Base-by-base conservation (phyloP, 2,888 invertebrate species). In the Notodonta ziczac region DNA sequence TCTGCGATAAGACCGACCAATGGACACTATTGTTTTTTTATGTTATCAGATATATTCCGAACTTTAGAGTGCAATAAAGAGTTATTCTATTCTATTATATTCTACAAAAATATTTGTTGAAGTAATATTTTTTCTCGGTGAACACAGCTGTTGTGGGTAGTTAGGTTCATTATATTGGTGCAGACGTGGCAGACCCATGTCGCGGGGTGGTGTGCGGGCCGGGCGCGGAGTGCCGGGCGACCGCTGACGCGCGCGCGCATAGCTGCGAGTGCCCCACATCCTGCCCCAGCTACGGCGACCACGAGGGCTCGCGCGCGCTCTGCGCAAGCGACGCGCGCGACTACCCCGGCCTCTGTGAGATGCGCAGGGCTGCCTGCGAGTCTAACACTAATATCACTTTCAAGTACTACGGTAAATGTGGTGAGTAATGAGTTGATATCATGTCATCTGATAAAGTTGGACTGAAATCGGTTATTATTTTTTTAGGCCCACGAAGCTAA, bases 271-370 rank as follows among this genome's bases (percentile, higher is more conserved):
- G 98, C 82, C 96, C 96, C 53, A 94, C 95, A 61, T 95, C 95
- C 66, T 98, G 98, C 84, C 97, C 97, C 60, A 96, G 95, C 85
- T 97, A 97, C 89, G 97, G 97, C 6, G 97, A 98, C 90, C 97
- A 97, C 90, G 95, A 96, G 71, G 96, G 96, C 63, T 96, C 97
- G 46, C 93, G 96, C 60, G 96, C 97, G 0, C 96, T 98, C 56
- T 98, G 98, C 87, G 97, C 97, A 85, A 94, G 96, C 81, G 97
- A 98, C 90, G 97, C 97, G 9, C 93, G 95, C 67, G 97, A 98
- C 84, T 98, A 98, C 87, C 95, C 95, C 62, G 97, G 97, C 82
- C 96, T 97, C 75, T 98, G 98, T 93, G 96, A 97, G 84, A 94
- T 98, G 91, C 95, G 97, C 77, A 94, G 96, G 70, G 95, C 96